Evolutionary conservation across 2,797 vertebrate genomes (phyloP), one percentile per base, ranked within the genome.

Genomic region (Acanthopagrus latus): DNA sequence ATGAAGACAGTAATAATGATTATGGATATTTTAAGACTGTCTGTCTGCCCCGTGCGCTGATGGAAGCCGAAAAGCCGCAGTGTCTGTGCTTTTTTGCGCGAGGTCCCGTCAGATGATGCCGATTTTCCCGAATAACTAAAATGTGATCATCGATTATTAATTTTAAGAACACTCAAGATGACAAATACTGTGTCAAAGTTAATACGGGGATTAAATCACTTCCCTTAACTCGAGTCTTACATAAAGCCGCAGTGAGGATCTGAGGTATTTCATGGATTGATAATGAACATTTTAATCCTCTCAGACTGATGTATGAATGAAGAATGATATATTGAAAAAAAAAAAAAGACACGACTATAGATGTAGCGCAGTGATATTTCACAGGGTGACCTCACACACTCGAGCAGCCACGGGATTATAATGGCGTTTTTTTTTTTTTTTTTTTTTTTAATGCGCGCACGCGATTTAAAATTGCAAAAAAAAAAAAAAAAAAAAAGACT

Each of bases 1-100:
- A 92, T 93, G 92, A 93, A 92, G 90, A 91, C 92, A 86, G 84
- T 89, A 86, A 90, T 92, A 89, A 92, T 90, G 86, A 91, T 92
- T 91, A 92, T 92, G 91, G 91, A 90, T 92, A 91, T 92, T 92
- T 91, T 89, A 92, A 92, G 90, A 86, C 71, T 33, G 68, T 83
- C 88, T 74, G 86, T 86, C 86, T 79, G 88, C 76, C 77, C 71
- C 29, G 73, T n/a, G 50, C 76, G 5, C 85, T 76, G 78, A 90
- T 51, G 75, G 88, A 74, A 74, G 78, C 65, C 5, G 74, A 64
- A n/a, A 64, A 63, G 64, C 71, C 64, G 44, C 44, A 0, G 21
- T 41, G 74, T 86, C 82, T 83, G 73, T 27, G 27, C 27, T 27
- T n/a, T n/a, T 86, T 72, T 44, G 76, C 65, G 50, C 63, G 74